phyloP scores from a whole-genome alignment of 1,140 invertebrate species.

The Neomicropteryx cornuta region DNA sequence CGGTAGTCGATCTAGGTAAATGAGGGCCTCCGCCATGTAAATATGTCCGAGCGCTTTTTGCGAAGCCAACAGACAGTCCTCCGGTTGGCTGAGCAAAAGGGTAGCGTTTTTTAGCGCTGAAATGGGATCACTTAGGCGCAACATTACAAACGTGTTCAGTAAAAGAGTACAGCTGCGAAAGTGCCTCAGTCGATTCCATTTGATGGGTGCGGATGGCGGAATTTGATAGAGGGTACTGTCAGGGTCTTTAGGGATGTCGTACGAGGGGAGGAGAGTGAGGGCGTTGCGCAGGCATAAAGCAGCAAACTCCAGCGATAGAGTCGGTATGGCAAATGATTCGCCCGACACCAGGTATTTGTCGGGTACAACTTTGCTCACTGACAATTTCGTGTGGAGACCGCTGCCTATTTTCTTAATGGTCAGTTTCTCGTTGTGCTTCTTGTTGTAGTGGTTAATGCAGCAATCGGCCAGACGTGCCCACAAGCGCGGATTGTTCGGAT shows the following conservation, averaged over 20 bases:
- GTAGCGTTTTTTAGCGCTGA: slow-evolving; percentile 70
- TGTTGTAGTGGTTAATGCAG: slow-evolving; percentile 41
- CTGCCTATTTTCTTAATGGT: slow-evolving; percentile 8
- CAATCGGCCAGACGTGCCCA: slow-evolving; percentile 92
- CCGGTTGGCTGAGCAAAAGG: slow-evolving; percentile 47
- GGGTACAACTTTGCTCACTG: slow-evolving; percentile 28
- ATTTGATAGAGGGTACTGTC: slow-evolving; percentile 27
- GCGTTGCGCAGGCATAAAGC: slow-evolving; percentile 81
- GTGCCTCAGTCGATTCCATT: slow-evolving; percentile 33
- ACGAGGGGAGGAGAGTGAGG: slow-evolving; percentile 43
- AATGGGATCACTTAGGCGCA: slow-evolving; percentile 76
- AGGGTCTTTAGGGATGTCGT: slow-evolving; percentile 23
- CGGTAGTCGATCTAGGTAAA: slow-evolving; percentile 68
- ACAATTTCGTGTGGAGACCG: slow-evolving; percentile 31
- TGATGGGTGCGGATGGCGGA: slow-evolving; percentile 32
- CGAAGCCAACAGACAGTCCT: slow-evolving; percentile 21
- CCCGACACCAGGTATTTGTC: slow-evolving; percentile 42
- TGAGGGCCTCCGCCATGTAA: slow-evolving; percentile 82
- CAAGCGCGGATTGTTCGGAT: slow-evolving; percentile 77
- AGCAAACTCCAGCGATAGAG: slow-evolving; percentile 83
- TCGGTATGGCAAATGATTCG: slow-evolving; percentile 70
- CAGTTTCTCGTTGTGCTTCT: slow-evolving; percentile 7
- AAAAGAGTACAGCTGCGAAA: slow-evolving; percentile 56
- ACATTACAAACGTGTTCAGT: slow-evolving; percentile 69
- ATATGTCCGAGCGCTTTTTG: slow-evolving; percentile 73